Percentiles rank a stretch among this genome's conserved stretches.
Conservation (phyloP, 1,140 invertebrate species). For the Drosophila virilis region DNA sequence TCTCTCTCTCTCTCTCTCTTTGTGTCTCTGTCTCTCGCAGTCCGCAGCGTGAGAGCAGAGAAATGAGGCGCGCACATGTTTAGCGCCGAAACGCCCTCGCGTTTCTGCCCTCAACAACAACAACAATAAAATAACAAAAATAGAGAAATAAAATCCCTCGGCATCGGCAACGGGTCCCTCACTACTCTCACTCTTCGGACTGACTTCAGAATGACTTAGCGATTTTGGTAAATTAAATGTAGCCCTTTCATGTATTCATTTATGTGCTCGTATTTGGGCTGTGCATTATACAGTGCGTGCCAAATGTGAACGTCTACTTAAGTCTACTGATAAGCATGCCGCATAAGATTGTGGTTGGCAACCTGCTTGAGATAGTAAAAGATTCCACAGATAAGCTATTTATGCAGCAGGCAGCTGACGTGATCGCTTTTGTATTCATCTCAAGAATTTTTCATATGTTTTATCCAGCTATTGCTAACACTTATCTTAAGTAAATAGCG, state of each 20-base stretch:
- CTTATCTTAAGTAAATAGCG: no score
- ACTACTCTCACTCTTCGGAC: background rate
- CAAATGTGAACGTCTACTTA: slow-evolving; percentile 13
- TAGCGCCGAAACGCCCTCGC: slow-evolving; percentile 76
- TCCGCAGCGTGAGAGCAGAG: slow-evolving; percentile 28
- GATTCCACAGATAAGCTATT: background rate
- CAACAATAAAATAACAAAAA: background rate
- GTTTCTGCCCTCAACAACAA: slow-evolving; percentile 9
- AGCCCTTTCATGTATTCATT: slow-evolving; percentile 11
- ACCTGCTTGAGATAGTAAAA: slow-evolving; percentile 1
- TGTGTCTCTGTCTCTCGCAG: background rate
- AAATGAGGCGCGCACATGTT: slow-evolving; percentile 77
- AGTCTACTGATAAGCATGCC: slow-evolving; percentile 3
- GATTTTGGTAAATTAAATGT: slow-evolving; percentile 48
- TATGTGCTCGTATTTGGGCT: slow-evolving; percentile 16
- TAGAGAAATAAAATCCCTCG: background rate
- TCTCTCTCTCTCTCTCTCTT: background rate
- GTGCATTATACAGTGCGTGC: slow-evolving; percentile 28
- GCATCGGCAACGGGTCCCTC: slow-evolving; percentile 16
- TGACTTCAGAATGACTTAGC: slow-evolving; percentile 62
- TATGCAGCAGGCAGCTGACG: background rate
- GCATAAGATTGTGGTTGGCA: background rate
- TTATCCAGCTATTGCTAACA: background rate
- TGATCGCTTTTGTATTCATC: background rate
- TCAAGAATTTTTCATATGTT: background rate